A percentile compares a stretch with the other conserved stretches of the same genome.
These are phyloP conservation scores for Ptilorrhoa leucosticta DNA, from an alignment of 2,113 vertebrate species.

Conservation along the genomic window DNA sequence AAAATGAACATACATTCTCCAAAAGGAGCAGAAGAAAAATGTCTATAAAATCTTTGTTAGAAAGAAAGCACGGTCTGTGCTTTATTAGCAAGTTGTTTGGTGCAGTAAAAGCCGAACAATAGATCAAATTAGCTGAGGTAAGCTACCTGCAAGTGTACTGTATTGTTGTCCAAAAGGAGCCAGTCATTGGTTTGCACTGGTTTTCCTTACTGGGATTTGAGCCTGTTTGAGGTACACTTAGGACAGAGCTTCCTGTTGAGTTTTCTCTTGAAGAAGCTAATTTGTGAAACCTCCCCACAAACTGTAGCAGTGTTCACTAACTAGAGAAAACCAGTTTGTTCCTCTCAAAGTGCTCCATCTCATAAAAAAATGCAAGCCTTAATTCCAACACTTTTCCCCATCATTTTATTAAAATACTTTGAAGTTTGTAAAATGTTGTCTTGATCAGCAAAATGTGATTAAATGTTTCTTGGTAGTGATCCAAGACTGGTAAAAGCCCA, in stretches of 20 bases:
- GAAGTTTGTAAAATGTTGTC: not conserved
- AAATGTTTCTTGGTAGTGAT: not conserved
- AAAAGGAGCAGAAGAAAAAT: not conserved
- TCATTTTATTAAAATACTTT: not conserved
- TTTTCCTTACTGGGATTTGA: not conserved
- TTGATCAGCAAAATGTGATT: not conserved
- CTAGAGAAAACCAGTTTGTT: not conserved
- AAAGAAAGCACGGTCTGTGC: not conserved
- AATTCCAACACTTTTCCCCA: not conserved
- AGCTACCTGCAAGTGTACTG: not conserved
- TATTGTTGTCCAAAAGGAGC: not conserved
- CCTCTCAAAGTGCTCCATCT: not conserved
- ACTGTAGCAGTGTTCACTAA: not conserved
- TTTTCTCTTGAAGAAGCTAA: not conserved
- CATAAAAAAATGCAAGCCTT: not conserved
- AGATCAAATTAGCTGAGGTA: not conserved
- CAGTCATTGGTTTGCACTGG: not conserved
- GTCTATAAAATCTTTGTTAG: not conserved
- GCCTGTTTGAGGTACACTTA: not conserved
- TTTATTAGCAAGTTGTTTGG: not conserved
- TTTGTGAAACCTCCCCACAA: not conserved
- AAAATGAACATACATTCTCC: not conserved
- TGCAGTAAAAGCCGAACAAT: not conserved
- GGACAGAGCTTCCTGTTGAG: not conserved
- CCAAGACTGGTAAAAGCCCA: not conserved